Base-by-base conservation (phyloP, 2,113 vertebrate genomes). In the Amphiprion ocellaris region DNA sequence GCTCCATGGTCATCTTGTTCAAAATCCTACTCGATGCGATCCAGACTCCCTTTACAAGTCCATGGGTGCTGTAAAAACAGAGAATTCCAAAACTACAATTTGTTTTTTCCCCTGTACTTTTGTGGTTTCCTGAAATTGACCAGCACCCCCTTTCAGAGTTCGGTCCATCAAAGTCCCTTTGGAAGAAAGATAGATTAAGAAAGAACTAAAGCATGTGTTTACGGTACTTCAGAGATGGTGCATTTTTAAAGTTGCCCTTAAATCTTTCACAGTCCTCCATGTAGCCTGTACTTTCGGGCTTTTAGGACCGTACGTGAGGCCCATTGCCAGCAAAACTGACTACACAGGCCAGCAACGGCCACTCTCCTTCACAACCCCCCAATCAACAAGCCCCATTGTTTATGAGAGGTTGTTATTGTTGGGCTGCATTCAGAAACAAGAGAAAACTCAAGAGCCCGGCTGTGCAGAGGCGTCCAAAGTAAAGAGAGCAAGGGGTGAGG, bases 341-440 rank as follows among this genome's bases (percentile, higher is more conserved):
- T 93, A 95, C 95, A 93, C 95, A 95, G 93, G 94, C 93, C 96
- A 97, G 96, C 95, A 96, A 95, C 95, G 95, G 94, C 95, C 95
- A 93, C 95, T 93, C 90, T 87, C 89, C 81, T 90, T 75, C 89
- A 75, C 79, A 78, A 68, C 84, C 80, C 75, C 89, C 95, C 95
- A 96, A 97, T 97, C 97, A 97, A 96, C 96, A 97, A 96, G 95
- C 95, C 92, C 94, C 94, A 96, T 98, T 98, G 97, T 98, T 98
- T 98, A 97, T 96, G 95, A 95, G 95, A 96, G 96, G 92, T 93
- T 96, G 95, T 97, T 97, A 96, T 97, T 96, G 95, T 99, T 99
- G 96, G 97, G 97, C 93, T 79, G 90, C 88, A 92, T 96, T 97
- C 97, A 97, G 97, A 97, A 96, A 94, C 90, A 90, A 92, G 89